These are phyloP conservation scores for Dunckerocampus dactyliophorus DNA, from an alignment of 2,113 vertebrate genomes.

Conservation along the genomic window DNA sequence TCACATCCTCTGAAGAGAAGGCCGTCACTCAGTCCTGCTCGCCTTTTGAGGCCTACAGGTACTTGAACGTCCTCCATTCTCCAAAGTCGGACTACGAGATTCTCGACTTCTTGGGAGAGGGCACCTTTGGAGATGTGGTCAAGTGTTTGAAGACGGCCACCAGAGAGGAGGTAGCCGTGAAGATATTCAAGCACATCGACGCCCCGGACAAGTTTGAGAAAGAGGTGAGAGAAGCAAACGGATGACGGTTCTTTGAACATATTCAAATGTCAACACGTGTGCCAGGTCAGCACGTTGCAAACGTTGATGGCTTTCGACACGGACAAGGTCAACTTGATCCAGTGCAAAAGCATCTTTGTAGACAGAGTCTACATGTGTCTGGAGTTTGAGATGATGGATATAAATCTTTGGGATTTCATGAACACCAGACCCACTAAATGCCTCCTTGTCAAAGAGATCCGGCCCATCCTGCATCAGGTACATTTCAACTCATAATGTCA, in stretches of 20 bases:
- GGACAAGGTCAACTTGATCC: constrained; percentile 3
- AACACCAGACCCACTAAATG: constrained; percentile 5
- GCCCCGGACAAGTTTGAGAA: constrained; percentile 1
- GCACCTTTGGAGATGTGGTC: constrained; percentile 4
- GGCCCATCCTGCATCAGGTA: constrained; percentile 9
- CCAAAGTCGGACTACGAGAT: not conserved
- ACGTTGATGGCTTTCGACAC: constrained; percentile 4
- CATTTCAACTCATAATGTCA: no score
- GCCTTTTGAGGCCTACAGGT: not conserved
- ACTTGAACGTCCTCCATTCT: constrained; percentile 1
- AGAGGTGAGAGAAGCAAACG: not conserved
- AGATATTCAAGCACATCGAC: constrained; percentile 3
- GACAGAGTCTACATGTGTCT: constrained; percentile 6
- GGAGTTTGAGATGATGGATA: constrained; percentile 7
- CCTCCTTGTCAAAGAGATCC: constrained; percentile 7
- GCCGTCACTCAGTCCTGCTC: not conserved
- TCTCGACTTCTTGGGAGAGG: constrained; percentile 1
- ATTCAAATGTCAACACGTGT: no score
- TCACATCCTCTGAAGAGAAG: not conserved
- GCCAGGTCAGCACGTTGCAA: not conserved
- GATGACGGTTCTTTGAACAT: no score
- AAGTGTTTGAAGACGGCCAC: constrained; percentile 6
- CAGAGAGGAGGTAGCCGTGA: constrained; percentile 4
- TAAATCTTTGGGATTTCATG: constrained; percentile 7
- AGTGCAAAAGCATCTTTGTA: constrained; percentile 10